These are phyloP conservation scores for Fulmarus glacialis DNA, from an alignment of 2,113 vertebrate species.

Conservation along the genomic window DNA sequence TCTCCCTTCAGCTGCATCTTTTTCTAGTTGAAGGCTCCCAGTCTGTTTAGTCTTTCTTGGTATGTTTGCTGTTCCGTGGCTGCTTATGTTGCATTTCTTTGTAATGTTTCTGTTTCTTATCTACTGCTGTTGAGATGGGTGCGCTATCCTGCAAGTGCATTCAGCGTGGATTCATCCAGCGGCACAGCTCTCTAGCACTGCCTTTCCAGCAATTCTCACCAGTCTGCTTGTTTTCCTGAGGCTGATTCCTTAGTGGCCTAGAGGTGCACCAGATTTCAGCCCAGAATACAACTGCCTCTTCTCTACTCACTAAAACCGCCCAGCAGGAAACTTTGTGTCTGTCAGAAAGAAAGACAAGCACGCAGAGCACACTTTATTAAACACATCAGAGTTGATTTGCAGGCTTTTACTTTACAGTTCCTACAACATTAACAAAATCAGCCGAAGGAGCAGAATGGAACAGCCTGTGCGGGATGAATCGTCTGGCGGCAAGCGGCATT, in stretches of 20 bases:
- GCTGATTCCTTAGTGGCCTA: not conserved
- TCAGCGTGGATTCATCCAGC: not conserved
- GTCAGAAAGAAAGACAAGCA: not conserved
- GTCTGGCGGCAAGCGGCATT: not conserved
- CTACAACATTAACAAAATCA: not conserved
- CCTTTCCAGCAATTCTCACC: not conserved
- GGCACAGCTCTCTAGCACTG: not conserved
- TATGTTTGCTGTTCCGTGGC: not conserved
- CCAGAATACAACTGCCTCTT: not conserved
- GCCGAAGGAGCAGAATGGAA: not conserved
- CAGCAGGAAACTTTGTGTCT: not conserved
- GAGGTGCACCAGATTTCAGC: not conserved
- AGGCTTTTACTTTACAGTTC: not conserved
- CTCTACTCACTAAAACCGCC: not conserved
- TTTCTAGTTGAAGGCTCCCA: not conserved
- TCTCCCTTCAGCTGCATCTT: not conserved
- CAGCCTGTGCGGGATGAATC: not conserved
- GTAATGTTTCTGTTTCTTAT: not conserved
- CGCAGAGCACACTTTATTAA: not conserved
- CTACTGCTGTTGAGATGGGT: not conserved
- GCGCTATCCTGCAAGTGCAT: not conserved
- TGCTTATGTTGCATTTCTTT: not conserved
- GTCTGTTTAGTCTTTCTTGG: not conserved
- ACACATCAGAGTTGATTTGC: not conserved
- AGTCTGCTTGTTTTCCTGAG: not conserved